Percentiles rank a stretch among this genome's conserved stretches.
Evolutionary conservation across 2,888 invertebrate genomes (phyloP).

Genomic region (Siphlonurus alternatus): DNA sequence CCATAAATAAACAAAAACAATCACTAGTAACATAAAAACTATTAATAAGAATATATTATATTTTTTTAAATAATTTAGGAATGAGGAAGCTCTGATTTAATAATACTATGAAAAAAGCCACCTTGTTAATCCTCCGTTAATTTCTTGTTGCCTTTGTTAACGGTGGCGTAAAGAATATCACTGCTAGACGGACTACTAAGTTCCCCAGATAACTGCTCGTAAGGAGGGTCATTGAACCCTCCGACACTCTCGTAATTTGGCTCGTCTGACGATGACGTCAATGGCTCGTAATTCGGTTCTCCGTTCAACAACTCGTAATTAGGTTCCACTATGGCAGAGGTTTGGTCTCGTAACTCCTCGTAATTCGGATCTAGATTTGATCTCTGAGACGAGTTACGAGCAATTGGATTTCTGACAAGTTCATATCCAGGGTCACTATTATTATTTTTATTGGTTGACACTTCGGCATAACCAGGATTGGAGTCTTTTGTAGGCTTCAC

Average conservation of each 20-base stretch:
- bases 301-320: conserved; percentile 60
- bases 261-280: conserved; percentile 31
- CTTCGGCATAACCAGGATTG: conserved; percentile 12
- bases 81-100: no score
- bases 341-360: conserved; percentile 49
- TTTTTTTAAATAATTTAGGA: no score
- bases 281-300: conserved; percentile 36
- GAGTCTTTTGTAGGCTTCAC: conserved; percentile 27
- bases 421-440: not conserved
- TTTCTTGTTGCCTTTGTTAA: not conserved
- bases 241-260: conserved; percentile 49
- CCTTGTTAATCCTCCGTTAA: not conserved
- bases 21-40: no score
- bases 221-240: conserved; percentile 14
- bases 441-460: conserved; percentile 10
- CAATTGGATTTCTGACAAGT: conserved; percentile 14
- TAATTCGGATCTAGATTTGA: conserved; percentile 62
- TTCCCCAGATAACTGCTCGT: not conserved
- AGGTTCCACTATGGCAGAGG: conserved; percentile 32
- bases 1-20: no score
- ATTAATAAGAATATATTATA: no score
- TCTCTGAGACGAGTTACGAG: conserved; percentile 20
- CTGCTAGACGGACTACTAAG: not conserved
- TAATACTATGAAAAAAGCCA: no score
- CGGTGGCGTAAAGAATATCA: conserved; percentile 1